Percentiles rank a stretch among this genome's conserved stretches.
Conservation (phyloP, 1,140 invertebrate species). For the Daktulosphaira vitifoliae region DNA sequence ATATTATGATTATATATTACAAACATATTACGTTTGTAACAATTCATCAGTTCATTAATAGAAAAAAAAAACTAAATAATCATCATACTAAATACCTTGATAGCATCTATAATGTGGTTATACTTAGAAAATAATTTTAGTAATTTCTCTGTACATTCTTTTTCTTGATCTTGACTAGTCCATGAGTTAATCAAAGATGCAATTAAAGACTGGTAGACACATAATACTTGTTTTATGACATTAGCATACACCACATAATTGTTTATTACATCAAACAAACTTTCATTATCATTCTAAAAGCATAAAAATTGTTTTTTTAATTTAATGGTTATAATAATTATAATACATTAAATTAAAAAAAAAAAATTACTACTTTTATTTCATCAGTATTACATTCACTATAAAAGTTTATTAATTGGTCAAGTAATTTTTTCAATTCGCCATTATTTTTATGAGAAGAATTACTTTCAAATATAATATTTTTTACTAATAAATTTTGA, state of each 20-base stretch:
- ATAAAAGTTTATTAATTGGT: slow-evolving; percentile 4
- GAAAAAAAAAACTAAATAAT: no score
- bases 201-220: slow-evolving; percentile 20
- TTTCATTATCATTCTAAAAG: slow-evolving; percentile 4
- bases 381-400: slow-evolving; percentile 20
- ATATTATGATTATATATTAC: no score
- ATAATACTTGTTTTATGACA: neutral
- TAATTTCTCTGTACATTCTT: slow-evolving; percentile 3
- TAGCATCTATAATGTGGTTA: slow-evolving; percentile 12
- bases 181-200: slow-evolving; percentile 8
- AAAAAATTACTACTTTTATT: slow-evolving; percentile 24
- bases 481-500: slow-evolving; percentile 3
- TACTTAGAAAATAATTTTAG: slow-evolving; percentile 28
- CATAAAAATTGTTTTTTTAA: no score
- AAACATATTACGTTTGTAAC: no score
- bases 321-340: neutral
- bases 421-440: neutral
- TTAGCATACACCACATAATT: neutral
- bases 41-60: no score
- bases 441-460: neutral
- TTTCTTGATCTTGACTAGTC: neutral
- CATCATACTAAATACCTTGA: neutral
- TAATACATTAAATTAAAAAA: neutral
- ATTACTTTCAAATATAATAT: neutral
- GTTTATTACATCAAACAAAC: neutral